These are phyloP conservation scores for Antheraea mylitta DNA, from an alignment of 1,140 invertebrate genomes.

Conservation along the genomic window DNA sequence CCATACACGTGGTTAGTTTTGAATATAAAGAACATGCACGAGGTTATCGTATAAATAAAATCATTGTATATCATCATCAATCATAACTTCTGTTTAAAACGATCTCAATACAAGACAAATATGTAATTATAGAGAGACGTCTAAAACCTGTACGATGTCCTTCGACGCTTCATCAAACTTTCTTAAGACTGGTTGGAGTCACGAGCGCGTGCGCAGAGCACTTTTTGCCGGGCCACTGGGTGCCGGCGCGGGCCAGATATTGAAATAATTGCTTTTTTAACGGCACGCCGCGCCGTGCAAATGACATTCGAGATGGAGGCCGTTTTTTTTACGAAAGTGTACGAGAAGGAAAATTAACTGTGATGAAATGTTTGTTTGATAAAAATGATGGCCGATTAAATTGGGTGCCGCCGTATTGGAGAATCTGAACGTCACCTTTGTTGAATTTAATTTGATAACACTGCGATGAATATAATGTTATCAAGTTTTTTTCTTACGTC, in stretches of 20 bases:
- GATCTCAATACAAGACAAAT: no score
- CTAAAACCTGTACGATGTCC: slow-evolving; percentile 31
- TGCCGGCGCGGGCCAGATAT: slow-evolving; percentile 70
- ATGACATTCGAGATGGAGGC: slow-evolving; percentile 77
- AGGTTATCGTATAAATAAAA: no score
- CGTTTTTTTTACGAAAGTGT: slow-evolving; percentile 63
- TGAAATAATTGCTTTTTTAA: slow-evolving; percentile 78
- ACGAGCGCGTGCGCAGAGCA: slow-evolving; percentile 61
- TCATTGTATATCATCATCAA: no score
- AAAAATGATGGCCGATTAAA: slow-evolving; percentile 30
- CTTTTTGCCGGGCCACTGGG: slow-evolving; percentile 60
- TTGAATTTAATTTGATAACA: not conserved
- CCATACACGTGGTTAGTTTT: no score
- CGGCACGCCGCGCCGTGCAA: slow-evolving; percentile 69
- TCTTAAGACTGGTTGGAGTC: slow-evolving; percentile 52
- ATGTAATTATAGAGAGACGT: no score
- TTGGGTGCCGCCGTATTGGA: not conserved
- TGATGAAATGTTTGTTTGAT: slow-evolving; percentile 62
- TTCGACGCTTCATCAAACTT: slow-evolving; percentile 58
- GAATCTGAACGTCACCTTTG: not conserved
- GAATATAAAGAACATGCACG: no score
- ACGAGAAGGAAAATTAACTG: slow-evolving; percentile 62
- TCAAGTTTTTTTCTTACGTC: not conserved
- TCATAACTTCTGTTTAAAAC: no score
- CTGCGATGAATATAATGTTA: not conserved